Base-by-base conservation (phyloP, 2,113 vertebrate genomes). In the Xiphias gladius region DNA sequence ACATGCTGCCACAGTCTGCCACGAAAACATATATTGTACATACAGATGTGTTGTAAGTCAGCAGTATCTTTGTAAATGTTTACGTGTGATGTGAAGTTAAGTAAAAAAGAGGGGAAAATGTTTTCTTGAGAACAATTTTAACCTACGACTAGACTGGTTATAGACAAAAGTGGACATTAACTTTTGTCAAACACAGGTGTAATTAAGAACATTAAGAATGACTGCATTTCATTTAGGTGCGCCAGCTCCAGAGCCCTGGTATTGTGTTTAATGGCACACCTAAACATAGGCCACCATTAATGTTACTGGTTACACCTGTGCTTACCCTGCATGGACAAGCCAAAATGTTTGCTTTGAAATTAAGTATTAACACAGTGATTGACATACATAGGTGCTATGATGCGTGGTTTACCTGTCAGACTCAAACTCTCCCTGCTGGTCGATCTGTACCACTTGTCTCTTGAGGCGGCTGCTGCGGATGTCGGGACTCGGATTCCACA, bases 1-100 rank as follows among this genome's bases (percentile, higher is more conserved):
- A 99, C 98, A 0, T 96, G 96, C 90, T 95, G 97, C 98, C 98
- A 99, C 75, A 99, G 96, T 88, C 98, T 99, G 88, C 24, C 26
- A 83, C 2, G 2, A 57, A 26, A 26, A 5, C 6, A n/a, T n/a
- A n/a, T n/a, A 12, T 35, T 26, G 1, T 1, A 48, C 20, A n/a
- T 11, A 11, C 4, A 54, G 48, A 4, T 12, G 16, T 22, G 10
- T 24, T 13, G 30, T 3, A 72, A 58, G 55, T 81, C 28, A 62
- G 30, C 22, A n/a, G 11, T 20, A 32, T 22, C 13, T 57, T 62
- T 14, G 1, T 26, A 41, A 20, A 32, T 30, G 55, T 70, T 59
- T 48, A 46, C 20, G 19, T 32, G 37, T 22, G 22, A 67, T 32
- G 7, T 11, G 26, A 57, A 62, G 48, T 17, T 46, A 46, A 3